Conservation (phyloP, 35 echinoderm and acorn worm species). For the Patiria miniata region DNA sequence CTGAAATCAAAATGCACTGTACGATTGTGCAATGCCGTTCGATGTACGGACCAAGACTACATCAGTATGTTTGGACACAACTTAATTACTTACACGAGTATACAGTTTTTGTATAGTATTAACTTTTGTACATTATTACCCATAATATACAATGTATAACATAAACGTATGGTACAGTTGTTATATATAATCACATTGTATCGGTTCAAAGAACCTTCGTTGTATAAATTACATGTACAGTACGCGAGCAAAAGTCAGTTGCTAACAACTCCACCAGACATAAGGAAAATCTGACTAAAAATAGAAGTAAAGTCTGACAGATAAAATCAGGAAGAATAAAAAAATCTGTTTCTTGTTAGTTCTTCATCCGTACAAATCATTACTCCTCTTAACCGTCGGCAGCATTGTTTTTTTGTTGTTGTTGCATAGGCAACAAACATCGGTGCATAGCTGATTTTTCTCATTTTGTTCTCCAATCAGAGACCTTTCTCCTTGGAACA, state of each 20-base stretch:
- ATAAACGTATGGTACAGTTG: too few species aligned
- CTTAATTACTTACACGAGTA: too few species aligned
- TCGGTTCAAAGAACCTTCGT: not conserved
- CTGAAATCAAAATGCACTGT: too few species aligned
- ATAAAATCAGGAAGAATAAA: not conserved
- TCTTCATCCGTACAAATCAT: not conserved
- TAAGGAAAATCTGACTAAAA: not conserved
- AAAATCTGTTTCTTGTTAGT: not conserved
- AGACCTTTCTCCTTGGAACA: not conserved
- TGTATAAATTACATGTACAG: constrained; percentile 2
- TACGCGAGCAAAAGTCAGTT: not conserved
- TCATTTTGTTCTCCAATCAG: not conserved
- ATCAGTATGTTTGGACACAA: too few species aligned
- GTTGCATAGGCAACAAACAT: too few species aligned
- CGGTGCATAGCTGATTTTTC: not conserved
- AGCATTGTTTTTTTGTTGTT: too few species aligned
- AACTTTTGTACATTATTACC: constrained; percentile 1
- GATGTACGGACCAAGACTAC: too few species aligned
- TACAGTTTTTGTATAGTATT: constrained; percentile 13
- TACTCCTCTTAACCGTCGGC: too few species aligned
- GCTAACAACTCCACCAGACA: too few species aligned
- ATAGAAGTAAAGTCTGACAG: not conserved
- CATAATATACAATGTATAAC: not conserved
- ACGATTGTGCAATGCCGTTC: too few species aligned
- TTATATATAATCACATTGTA: not conserved